Conservation (phyloP, 2,888 invertebrate species). For the Megaustenia siamemsis region DNA sequence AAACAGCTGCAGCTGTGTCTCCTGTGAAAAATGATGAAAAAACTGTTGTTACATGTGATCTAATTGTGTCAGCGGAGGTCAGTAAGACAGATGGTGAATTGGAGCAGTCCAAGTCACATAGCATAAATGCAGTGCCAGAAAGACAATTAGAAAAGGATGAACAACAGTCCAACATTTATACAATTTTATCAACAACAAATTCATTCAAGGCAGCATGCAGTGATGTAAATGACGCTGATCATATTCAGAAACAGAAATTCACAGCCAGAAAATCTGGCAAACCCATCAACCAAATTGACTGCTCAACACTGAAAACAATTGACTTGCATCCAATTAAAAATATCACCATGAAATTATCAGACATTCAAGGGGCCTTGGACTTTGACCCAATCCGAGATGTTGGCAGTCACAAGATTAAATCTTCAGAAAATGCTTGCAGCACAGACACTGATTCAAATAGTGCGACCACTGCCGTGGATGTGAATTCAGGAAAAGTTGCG, state of each 20-base stretch:
- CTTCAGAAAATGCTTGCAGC: slow-evolving; percentile 10
- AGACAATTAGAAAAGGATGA: neutral
- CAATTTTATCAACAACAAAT: slow-evolving; percentile 22
- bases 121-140: neutral
- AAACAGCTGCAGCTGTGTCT: neutral
- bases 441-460: slow-evolving; percentile 33
- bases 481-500: slow-evolving; percentile 25
- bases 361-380: slow-evolving; percentile 60
- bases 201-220: slow-evolving; percentile 25
- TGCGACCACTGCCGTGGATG: neutral
- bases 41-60: neutral
- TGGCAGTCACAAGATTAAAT: slow-evolving; percentile 3
- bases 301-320: slow-evolving; percentile 58
- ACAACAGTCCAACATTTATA: slow-evolving; percentile 2
- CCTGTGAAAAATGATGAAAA: neutral
- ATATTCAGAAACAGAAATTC: slow-evolving; percentile 32
- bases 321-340: slow-evolving; percentile 63
- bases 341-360: slow-evolving; percentile 60
- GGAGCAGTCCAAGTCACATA: neutral
- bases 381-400: slow-evolving; percentile 42
- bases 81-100: neutral
- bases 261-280: slow-evolving; percentile 56
- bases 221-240: neutral
- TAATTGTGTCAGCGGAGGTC: neutral
- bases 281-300: slow-evolving; percentile 54